Evolutionary conservation across 1,140 invertebrate species (phyloP).

Genomic region (Drosophila gunungcola): DNA sequence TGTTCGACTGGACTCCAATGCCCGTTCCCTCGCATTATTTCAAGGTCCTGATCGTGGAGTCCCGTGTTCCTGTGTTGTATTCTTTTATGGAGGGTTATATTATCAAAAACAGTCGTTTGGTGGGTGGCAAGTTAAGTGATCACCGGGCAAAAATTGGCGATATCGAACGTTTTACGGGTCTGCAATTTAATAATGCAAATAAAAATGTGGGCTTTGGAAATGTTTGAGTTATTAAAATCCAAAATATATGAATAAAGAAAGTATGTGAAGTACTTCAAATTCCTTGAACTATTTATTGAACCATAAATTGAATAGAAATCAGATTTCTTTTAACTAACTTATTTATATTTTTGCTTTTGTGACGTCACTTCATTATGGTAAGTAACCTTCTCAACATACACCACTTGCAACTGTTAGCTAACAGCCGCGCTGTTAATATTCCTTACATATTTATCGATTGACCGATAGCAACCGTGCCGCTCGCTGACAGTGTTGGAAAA

Average conservation of each 20-base stretch:
- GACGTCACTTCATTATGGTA: background rate
- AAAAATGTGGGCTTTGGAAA: too few relatives aligned
- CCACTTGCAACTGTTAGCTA: slow-evolving; percentile 5
- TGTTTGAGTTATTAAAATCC: too few relatives aligned
- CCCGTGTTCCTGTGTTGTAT: background rate
- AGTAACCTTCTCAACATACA: slow-evolving; percentile 6
- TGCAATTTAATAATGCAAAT: slow-evolving; percentile 35
- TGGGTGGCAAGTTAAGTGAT: slow-evolving; percentile 21
- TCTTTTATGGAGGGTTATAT: slow-evolving; percentile 59
- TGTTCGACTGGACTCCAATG: slow-evolving; percentile 32
- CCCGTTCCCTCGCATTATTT: slow-evolving; percentile 63
- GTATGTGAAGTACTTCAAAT: too few relatives aligned
- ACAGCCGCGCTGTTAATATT: background rate
- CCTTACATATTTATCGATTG: slow-evolving; percentile 1
- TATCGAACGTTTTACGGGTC: slow-evolving; percentile 53
- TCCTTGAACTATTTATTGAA: too few relatives aligned
- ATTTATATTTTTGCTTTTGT: background rate
- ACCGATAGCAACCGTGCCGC: background rate
- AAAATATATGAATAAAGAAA: too few relatives aligned
- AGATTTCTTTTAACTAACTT: background rate
- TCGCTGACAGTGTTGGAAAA: slow-evolving; percentile 27
- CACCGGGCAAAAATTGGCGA: slow-evolving; percentile 40
- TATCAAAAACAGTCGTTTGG: slow-evolving; percentile 43
- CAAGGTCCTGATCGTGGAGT: slow-evolving; percentile 62
- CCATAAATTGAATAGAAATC: too few relatives aligned